A percentile compares a stretch with the other conserved stretches of the same genome.
These are phyloP conservation scores for Tadarida brasiliensis DNA, from an alignment of 2,797 vertebrate species.

Conservation along the genomic window DNA sequence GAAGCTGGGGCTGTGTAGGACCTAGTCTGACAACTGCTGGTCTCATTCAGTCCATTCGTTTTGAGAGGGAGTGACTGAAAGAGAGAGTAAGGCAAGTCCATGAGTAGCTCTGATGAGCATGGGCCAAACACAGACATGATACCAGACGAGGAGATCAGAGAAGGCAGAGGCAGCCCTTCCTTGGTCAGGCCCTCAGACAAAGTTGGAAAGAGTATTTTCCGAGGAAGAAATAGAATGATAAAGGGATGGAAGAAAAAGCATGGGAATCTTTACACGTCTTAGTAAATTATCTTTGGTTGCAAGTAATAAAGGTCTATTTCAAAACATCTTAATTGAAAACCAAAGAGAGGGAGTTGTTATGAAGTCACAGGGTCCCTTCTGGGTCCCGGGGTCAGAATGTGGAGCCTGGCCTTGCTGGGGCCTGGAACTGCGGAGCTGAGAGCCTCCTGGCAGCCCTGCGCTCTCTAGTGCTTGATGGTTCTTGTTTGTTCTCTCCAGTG, in stretches of 20 bases:
- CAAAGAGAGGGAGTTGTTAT: background rate
- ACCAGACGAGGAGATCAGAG: background rate
- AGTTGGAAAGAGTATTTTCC: constrained; percentile 21
- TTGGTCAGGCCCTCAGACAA: background rate
- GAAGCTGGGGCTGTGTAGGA: background rate
- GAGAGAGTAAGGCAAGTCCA: background rate
- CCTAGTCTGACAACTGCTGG: background rate
- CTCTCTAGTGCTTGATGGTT: background rate
- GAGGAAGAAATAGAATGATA: background rate
- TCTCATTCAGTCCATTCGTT: background rate
- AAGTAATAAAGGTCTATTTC: background rate
- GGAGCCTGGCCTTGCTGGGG: background rate
- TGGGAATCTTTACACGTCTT: background rate
- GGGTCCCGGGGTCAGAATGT: background rate
- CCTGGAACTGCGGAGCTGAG: background rate
- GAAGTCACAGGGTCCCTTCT: background rate
- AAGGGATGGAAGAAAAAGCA: background rate
- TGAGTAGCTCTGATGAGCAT: background rate
- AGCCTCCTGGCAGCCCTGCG: background rate
- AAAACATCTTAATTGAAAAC: constrained; percentile 6
- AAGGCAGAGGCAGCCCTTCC: background rate
- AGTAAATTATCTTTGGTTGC: constrained; percentile 31
- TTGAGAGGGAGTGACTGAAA: background rate
- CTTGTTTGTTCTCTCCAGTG: background rate
- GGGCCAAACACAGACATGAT: background rate